Conservation (phyloP, 2,888 invertebrate genomes). For the Callyntrura sp. region DNA sequence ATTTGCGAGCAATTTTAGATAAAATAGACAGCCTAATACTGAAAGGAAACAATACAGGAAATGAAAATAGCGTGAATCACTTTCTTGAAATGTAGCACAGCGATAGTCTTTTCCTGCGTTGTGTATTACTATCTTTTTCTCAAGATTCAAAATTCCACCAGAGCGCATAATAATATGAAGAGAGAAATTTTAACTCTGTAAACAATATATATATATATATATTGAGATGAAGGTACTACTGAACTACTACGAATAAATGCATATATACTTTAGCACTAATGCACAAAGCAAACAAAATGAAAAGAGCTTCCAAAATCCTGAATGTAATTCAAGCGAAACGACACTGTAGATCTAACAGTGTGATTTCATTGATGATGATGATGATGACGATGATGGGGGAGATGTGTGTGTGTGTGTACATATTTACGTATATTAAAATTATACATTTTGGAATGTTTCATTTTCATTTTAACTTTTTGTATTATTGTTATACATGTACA, state of each 20-base stretch:
- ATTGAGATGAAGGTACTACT: background rate
- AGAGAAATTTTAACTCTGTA: background rate
- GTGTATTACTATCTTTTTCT: slow-evolving; percentile 7
- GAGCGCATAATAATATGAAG: background rate
- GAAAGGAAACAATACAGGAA: slow-evolving; percentile 56
- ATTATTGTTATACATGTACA: background rate
- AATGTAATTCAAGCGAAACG: slow-evolving; percentile 16
- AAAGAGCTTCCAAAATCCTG: background rate
- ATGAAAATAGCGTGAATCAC: slow-evolving; percentile 34
- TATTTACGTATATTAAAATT: slow-evolving; percentile 50
- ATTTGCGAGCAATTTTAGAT: background rate
- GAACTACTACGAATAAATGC: background rate
- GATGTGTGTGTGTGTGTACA: background rate
- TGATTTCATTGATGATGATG: slow-evolving; percentile 39
- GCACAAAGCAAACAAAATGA: background rate
- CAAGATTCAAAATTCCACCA: background rate
- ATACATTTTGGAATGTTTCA: slow-evolving; percentile 48
- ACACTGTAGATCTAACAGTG: background rate
- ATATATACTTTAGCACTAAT: background rate
- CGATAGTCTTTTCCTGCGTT: slow-evolving; percentile 31
- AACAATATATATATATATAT: no score
- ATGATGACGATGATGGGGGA: background rate
- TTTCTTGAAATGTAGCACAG: slow-evolving; percentile 27
- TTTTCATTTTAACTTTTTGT: slow-evolving; percentile 9
- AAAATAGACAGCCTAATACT: background rate